Percentiles rank a stretch among this genome's conserved stretches.
Evolutionary conservation across 2,888 invertebrate genomes (phyloP).

Genomic region (Rhagonycha fulva): DNA sequence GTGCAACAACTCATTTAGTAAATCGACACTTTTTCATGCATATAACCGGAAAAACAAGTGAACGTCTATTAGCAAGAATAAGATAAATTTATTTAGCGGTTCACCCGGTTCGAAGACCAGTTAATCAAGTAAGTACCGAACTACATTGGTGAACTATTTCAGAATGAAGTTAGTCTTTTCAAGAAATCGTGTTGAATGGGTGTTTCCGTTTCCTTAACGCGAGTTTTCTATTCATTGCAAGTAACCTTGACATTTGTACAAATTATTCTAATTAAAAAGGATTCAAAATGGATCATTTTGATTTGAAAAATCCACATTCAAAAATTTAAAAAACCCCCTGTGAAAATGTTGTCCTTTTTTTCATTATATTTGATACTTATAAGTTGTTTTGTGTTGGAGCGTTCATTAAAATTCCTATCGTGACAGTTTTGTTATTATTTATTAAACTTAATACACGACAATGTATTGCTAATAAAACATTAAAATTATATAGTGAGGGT

Average conservation of each 20-base stretch:
- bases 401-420: conserved; percentile 10
- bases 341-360: neutral
- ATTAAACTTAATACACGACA: neutral
- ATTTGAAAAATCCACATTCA: neutral
- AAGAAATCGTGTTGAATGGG: conserved; percentile 24
- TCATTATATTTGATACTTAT: neutral
- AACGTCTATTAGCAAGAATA: conserved; percentile 33
- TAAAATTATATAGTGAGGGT: neutral
- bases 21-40: conserved; percentile 29
- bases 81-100: conserved; percentile 38
- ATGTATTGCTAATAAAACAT: neutral
- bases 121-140: conserved; percentile 31
- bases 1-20: conserved; percentile 36
- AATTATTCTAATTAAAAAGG: conserved; percentile 5
- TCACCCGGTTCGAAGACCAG: conserved; percentile 38
- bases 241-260: conserved; percentile 8
- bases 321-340: neutral
- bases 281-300: neutral
- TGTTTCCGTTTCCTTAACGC: conserved; percentile 21
- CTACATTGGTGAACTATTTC: conserved; percentile 29
- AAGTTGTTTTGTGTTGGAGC: neutral
- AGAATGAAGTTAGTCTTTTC: conserved; percentile 29
- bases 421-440: conserved; percentile 9
- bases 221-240: neutral
- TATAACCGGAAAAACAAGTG: conserved; percentile 38